A percentile compares a stretch with the other conserved stretches of the same genome.
These are phyloP conservation scores for Drosophila trapezifrons DNA, from an alignment of 1,140 invertebrate species.

Conservation along the genomic window DNA sequence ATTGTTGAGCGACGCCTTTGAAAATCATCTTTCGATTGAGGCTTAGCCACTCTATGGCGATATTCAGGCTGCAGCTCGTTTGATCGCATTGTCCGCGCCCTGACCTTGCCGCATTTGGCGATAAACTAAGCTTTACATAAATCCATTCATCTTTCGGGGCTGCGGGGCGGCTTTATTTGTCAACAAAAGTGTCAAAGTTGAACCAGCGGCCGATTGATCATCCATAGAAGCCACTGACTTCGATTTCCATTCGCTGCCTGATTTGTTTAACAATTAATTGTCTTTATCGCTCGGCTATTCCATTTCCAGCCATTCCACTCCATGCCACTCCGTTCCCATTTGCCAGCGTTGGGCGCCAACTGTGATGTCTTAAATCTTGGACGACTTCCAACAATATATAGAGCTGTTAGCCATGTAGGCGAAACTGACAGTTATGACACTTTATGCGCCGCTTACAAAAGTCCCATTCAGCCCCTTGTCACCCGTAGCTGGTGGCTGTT, in stretches of 20 bases:
- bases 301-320: conserved; percentile 32
- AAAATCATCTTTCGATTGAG: conserved; percentile 40
- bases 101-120: conserved; percentile 69
- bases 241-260: conserved; percentile 55
- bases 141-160: conserved; percentile 28
- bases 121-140: conserved; percentile 70
- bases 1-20: conserved; percentile 18
- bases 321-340: conserved; percentile 51
- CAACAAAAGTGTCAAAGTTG: conserved; percentile 67
- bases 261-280: conserved; percentile 76
- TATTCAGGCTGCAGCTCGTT: conserved; percentile 50
- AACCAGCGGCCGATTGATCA: conserved; percentile 67
- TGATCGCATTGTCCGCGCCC: conserved; percentile 39
- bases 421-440: conserved; percentile 73
- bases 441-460: conserved; percentile 72
- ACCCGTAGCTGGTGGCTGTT: conserved; percentile 14
- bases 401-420: conserved; percentile 47
- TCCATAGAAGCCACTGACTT: conserved; percentile 27
- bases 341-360: conserved; percentile 7
- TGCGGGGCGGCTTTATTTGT: conserved; percentile 37
- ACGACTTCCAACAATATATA: conserved; percentile 42
- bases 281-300: conserved; percentile 34
- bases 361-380: conserved; percentile 54
- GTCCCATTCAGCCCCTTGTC: conserved; percentile 31
- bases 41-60: conserved; percentile 9